A percentile compares a stretch with the other conserved stretches of the same genome.
Evolutionary conservation across 2,113 vertebrate species (phyloP).

Genomic region (Bubalus kerabau): DNA sequence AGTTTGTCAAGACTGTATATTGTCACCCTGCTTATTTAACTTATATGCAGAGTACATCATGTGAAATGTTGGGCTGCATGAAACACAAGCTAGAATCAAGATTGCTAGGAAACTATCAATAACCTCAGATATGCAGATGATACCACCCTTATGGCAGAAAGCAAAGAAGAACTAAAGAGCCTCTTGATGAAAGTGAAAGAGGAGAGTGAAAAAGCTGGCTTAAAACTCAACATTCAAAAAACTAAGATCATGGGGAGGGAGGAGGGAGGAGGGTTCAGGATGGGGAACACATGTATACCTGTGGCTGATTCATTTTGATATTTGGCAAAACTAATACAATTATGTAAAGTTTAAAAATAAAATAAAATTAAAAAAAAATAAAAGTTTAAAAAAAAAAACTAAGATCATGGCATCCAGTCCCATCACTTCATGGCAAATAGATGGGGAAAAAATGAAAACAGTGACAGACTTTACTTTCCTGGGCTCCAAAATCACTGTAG

Average conservation of each 20-base stretch:
- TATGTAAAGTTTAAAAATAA: no score
- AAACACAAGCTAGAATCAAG: not conserved
- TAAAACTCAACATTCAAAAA: not conserved
- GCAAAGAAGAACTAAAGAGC: no score
- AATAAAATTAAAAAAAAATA: no score
- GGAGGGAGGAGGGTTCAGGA: no score
- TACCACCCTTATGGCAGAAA: not conserved
- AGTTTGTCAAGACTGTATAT: not conserved
- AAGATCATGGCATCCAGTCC: not conserved
- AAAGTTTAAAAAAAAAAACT: not conserved
- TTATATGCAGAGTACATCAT: not conserved
- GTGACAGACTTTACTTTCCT: not conserved
- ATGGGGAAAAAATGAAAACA: not conserved
- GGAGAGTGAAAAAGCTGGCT: not conserved
- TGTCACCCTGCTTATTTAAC: not conserved
- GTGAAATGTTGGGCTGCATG: not conserved
- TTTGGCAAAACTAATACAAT: no score
- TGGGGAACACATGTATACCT: no score
- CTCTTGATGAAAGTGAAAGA: not conserved
- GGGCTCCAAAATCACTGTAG: not conserved
- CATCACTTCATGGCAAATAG: not conserved
- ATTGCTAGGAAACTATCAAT: not conserved
- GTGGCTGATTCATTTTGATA: no score
- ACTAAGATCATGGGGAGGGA: not conserved
- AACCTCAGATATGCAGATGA: not conserved